Percentiles rank a stretch among this genome's conserved stretches.
These are phyloP conservation scores for Pachypsylla venusta DNA, from an alignment of 1,140 invertebrate genomes.

Conservation along the genomic window DNA sequence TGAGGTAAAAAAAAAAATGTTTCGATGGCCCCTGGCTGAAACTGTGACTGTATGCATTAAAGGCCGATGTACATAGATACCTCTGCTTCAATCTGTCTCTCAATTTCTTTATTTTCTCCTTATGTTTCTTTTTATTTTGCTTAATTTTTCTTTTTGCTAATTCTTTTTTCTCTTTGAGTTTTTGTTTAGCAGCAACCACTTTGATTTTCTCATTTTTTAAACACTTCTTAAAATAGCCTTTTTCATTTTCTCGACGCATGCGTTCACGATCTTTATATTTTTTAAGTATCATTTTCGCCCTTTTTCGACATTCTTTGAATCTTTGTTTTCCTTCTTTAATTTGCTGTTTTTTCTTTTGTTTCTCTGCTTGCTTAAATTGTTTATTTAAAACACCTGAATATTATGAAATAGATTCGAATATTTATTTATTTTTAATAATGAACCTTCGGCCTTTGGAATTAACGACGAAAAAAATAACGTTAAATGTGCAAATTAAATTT, in stretches of 20 bases:
- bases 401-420: too few species aligned
- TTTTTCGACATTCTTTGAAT: neutral
- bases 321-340: neutral
- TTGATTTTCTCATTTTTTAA: neutral
- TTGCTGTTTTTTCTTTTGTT: neutral
- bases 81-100: neutral
- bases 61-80: too few species aligned
- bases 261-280: neutral
- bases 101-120: slow-evolving; percentile 3
- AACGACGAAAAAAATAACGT: too few species aligned
- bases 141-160: neutral
- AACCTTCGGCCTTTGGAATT: too few species aligned
- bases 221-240: neutral
- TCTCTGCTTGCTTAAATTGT: neutral
- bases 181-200: neutral
- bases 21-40: too few species aligned
- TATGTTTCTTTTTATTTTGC: neutral
- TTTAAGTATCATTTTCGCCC: neutral
- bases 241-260: neutral
- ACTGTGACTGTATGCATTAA: too few species aligned
- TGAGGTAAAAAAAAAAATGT: too few species aligned
- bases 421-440: too few species aligned
- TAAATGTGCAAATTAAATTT: too few species aligned
- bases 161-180: neutral
- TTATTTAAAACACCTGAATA: too few species aligned